Base-by-base conservation (phyloP, 2,888 invertebrate species). In the Metacarcinus magister region DNA sequence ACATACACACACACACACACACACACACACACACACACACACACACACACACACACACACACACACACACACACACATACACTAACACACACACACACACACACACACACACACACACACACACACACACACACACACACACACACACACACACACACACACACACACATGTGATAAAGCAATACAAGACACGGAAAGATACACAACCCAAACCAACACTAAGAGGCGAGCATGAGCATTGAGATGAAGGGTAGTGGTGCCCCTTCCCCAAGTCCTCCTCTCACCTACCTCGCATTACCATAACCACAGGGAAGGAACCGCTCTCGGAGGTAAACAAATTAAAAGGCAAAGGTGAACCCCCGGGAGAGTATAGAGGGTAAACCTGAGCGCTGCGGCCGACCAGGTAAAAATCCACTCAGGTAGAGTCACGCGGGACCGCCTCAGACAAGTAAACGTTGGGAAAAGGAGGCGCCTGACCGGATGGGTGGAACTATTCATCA, bases 101-200 rank as follows among this genome's bases (percentile, higher is more conserved):
- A 46, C 46, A 46, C 23, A 23, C 60, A 60, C 60, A 60, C 60
- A 60, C 60, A 60, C 60, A 75, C 75, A 75, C 75, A 75, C 32
- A 82, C 82, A 82, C 82, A 82, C 32, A 82, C 82, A 82, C 82
- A 82, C 82, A 82, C 82, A 82, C 82, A 82, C 82, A 82, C 82
- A 82, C 67, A 82, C 82, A 82, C 82, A 28, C 82, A 28, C 82
- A 28, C 82, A 28, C 82, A 28, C 82, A 28, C 82, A 82, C 82
- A 82, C 67, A 82, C 82, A 82, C 82, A 82, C 82, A 32, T 4
- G 82, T 82, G 32, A 82, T 82, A 82, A 82, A 82, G 82, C 82
- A 82, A 82, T 82, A 82, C n/a, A 67, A 19, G 23, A 1, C 67
- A 67, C 23, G 67, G 67, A 54, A 67, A 67, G 67, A n/a, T n/a